phyloP scores from a whole-genome alignment of 1,140 invertebrate species.

The Philotrypesis tridentata region DNA sequence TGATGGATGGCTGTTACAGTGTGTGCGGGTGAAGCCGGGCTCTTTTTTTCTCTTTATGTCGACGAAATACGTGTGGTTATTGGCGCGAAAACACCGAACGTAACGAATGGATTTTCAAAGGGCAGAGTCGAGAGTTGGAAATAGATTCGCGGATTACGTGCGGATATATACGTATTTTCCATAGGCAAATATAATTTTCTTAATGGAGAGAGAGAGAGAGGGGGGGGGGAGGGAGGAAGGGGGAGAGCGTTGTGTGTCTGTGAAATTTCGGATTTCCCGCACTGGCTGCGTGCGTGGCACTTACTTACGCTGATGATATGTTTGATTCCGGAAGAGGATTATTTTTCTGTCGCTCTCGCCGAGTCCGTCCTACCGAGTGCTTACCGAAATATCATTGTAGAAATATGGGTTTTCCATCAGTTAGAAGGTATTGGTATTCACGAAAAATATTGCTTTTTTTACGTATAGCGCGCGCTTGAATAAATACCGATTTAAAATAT shows the following conservation, averaged over 20 bases:
- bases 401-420: no score
- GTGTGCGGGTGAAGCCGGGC: not conserved
- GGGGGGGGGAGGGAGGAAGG: no score
- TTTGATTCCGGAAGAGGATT: not conserved
- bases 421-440: no score
- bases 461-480: no score
- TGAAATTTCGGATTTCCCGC: not conserved
- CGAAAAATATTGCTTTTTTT: no score
- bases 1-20: not conserved
- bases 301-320: slow-evolving; percentile 8
- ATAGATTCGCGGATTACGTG: not conserved
- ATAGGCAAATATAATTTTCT: slow-evolving; percentile 9
- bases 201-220: not conserved
- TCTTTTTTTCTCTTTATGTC: no score
- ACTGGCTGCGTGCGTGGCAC: not conserved
- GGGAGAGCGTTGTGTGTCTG: not conserved
- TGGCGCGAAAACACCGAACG: not conserved
- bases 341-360: not conserved
- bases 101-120: not conserved
- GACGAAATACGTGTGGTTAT: not conserved
- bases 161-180: slow-evolving; percentile 4
- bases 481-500: no score
- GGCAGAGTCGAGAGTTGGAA: not conserved
- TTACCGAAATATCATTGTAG: no score
- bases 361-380: no score